Conservation (phyloP, 2,888 invertebrate species). For the Caenorhabditis afra region DNA sequence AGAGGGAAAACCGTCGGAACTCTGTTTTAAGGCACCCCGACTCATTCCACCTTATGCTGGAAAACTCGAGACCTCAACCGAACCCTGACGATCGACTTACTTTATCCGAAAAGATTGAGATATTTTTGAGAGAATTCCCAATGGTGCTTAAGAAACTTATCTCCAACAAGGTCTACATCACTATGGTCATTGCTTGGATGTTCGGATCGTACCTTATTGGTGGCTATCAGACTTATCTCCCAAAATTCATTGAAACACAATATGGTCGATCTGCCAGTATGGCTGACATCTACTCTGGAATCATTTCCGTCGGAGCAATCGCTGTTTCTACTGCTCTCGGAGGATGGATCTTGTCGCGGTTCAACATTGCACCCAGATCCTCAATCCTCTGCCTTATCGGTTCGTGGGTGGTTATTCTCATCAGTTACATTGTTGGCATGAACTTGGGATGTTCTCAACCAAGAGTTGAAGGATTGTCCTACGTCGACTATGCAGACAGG, state of each 20-base stretch:
- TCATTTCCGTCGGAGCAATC: conserved; percentile 74
- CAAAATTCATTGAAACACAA: conserved; percentile 88
- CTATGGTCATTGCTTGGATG: conserved; percentile 85
- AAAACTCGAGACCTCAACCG: conserved; percentile 29
- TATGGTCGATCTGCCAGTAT: conserved; percentile 85
- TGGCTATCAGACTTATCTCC: conserved; percentile 84
- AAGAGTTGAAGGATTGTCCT: conserved; percentile 56
- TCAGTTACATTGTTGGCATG: conserved; percentile 70
- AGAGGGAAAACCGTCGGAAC: too few relatives aligned
- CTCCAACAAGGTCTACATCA: conserved; percentile 85
- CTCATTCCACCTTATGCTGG: conserved; percentile 54
- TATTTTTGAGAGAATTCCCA: conserved; percentile 73
- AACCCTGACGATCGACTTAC: conserved; percentile 39
- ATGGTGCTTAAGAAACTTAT: conserved; percentile 83
- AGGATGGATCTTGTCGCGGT: conserved; percentile 70
- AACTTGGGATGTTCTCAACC: conserved; percentile 67
- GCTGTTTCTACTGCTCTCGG: conserved; percentile 75
- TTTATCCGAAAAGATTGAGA: conserved; percentile 39
- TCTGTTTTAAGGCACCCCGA: conserved; percentile 58
- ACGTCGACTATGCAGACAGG: conserved; percentile 50
- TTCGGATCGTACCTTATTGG: conserved; percentile 82
- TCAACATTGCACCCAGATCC: conserved; percentile 65
- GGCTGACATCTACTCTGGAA: conserved; percentile 86
- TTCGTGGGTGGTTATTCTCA: conserved; percentile 69
- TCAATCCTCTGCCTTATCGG: conserved; percentile 65